Evolutionary conservation across 2,797 vertebrate genomes (phyloP), one percentile per base, ranked within the genome.

Genomic region (Spinibarbus caldwelli): DNA sequence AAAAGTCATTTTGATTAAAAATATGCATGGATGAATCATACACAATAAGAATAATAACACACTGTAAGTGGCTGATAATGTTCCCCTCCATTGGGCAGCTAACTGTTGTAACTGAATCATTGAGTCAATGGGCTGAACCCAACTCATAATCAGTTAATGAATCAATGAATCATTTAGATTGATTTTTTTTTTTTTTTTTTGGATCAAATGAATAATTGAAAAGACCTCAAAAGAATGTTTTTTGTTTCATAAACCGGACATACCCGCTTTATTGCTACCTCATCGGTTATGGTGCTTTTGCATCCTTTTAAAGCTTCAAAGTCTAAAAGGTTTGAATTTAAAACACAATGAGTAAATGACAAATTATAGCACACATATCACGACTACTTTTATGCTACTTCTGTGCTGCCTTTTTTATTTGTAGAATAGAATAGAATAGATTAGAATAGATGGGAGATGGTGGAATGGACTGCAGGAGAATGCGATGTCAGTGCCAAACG

Each of bases 401-500:
- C 15, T 47, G 14, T 72, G 4, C 6, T 72, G n/a, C 8, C 8
- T 72, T 17, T 45, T 14, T 45, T 15, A 45, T 45, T 72, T 45
- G 6, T 38, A 8, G 38, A 26, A 12, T 45, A 1, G 34, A 68
- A 17, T 71, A 26, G 36, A 70, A 12, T 68, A 68, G 66, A 68
- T 23, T 68, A 68, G 36, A 71, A 52, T 72, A 77, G 21, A 82
- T 15, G 14, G 26, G 45, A 52, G 31, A 12, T 29, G 66, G 45
- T 64, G 38, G 66, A 78, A 68, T 54, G 2, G 38, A 72, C 43
- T 59, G n/a, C 43, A 67, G 59, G 66, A 31, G 73, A 67, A 71
- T 80, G 38, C 15, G 9, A 78, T 47, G 62, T 79, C 52, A 59
- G 19, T 84, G 86, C 89, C 88, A 86, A 87, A 87, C 31, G 76